A percentile compares a stretch with the other conserved stretches of the same genome.
Conservation (phyloP, 2,888 invertebrate genomes). For the Tineola bisselliella region DNA sequence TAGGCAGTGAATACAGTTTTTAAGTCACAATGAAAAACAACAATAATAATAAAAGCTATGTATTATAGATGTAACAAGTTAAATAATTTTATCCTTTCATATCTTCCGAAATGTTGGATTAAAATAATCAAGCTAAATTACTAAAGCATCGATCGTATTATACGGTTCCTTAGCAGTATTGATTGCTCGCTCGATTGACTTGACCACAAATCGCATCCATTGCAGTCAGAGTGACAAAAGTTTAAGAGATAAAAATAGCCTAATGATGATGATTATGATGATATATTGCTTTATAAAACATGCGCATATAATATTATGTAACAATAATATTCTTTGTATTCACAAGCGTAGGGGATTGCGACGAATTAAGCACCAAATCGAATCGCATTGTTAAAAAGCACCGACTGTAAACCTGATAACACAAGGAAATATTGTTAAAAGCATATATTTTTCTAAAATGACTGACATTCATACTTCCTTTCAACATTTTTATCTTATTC, state of each 20-base stretch:
- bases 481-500: background rate
- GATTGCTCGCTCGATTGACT: too few species aligned
- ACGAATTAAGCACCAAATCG: slow-evolving; percentile 13
- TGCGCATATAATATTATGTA: background rate
- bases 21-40: too few species aligned
- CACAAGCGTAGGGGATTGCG: background rate
- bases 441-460: slow-evolving; percentile 9
- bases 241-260: background rate
- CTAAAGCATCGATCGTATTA: too few species aligned
- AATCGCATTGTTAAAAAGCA: slow-evolving; percentile 25
- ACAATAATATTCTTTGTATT: slow-evolving; percentile 10
- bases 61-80: too few species aligned
- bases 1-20: too few species aligned
- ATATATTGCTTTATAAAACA: background rate
- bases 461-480: background rate
- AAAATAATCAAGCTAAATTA: too few species aligned
- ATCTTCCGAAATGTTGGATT: too few species aligned
- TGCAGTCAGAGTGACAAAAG: too few species aligned
- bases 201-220: too few species aligned
- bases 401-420: slow-evolving; percentile 56
- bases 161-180: too few species aligned
- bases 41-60: too few species aligned
- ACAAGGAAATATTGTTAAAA: slow-evolving; percentile 35
- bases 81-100: too few species aligned
- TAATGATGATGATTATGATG: background rate